These are phyloP conservation scores for Anadara kagoshimensis DNA, from an alignment of 1,140 invertebrate genomes.

Conservation along the genomic window DNA sequence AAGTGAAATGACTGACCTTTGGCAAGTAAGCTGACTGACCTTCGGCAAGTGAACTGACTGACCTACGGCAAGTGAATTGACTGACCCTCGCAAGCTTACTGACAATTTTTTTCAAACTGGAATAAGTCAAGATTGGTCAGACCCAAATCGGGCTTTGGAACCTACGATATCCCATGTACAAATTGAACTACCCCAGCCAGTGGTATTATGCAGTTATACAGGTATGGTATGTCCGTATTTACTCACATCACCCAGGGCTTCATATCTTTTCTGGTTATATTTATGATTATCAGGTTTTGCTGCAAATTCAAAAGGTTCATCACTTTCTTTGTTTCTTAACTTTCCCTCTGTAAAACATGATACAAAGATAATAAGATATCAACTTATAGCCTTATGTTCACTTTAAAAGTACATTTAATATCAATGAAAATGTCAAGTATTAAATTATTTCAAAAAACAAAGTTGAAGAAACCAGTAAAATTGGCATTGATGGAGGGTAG, in stretches of 20 bases:
- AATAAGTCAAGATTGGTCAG: no score
- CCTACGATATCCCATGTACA: no score
- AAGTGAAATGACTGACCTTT: no score
- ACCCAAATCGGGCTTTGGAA: no score
- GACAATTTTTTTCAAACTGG: no score
- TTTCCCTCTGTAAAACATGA: slow-evolving; percentile 38
- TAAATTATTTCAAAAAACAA: not conserved
- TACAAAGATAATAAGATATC: not conserved
- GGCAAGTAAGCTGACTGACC: no score
- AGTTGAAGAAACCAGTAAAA: not conserved
- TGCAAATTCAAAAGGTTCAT: slow-evolving; percentile 77
- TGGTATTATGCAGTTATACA: no score
- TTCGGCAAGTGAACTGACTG: no score
- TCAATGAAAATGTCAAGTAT: not conserved
- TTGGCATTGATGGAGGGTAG: not conserved
- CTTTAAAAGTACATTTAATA: not conserved
- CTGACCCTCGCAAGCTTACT: no score
- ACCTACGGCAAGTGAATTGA: no score
- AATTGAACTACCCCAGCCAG: no score
- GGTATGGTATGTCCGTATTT: no score
- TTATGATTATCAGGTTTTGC: slow-evolving; percentile 65
- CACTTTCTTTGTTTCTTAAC: slow-evolving; percentile 59
- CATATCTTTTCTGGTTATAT: slow-evolving; percentile 83
- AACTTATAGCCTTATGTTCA: not conserved
- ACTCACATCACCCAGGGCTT: slow-evolving; percentile 74